Evolutionary conservation across 2,888 invertebrate genomes (phyloP), one percentile per base, ranked within the genome.

Genomic region (Macropis europaea): DNA sequence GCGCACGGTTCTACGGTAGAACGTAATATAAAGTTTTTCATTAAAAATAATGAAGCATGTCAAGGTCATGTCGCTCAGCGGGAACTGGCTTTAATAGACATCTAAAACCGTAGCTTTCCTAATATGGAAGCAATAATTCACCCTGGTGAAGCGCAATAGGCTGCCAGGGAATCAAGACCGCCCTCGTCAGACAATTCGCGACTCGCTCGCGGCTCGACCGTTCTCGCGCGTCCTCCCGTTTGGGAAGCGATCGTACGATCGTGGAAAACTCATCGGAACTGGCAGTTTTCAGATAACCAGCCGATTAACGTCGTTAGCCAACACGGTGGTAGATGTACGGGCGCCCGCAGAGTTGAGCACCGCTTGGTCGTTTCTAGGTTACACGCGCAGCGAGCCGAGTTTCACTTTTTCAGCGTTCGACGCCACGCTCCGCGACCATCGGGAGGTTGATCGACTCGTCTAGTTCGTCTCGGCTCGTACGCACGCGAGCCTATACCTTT

Each of bases 321-420:
- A 48, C 30, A 36, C 32, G 43, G 19, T 62, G 62, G 80, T 62
- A 32, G 57, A 54, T 50, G 69, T 76, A 73, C 77, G 77, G 76
- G 77, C 52, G 62, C 84, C 74, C 73, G 81, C 73, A 69, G 82
- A 81, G 87, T 89, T 90, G 89, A 89, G 89, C 83, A 87, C 88
- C 89, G 76, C 89, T 87, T 87, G 73, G 71, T 77, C 87, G 88
- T 89, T 90, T 90, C 89, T 90, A 90, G 90, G 90, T 90, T 90
- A 90, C 90, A 90, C 90, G 90, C 90, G 89, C 88, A 88, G 86
- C 89, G 88, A 86, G 86, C 84, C 85, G 89, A 90, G 90, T 90
- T 90, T 90, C 90, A 90, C 90, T 90, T 90, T 90, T 90, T 90
- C 89, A 88, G 84, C 85, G 87, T 82, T 87, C 85, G 84, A 86